A percentile compares a stretch with the other conserved stretches of the same genome.
Evolutionary conservation across 2,888 invertebrate genomes (phyloP).

Genomic region (Beris chalybata): DNA sequence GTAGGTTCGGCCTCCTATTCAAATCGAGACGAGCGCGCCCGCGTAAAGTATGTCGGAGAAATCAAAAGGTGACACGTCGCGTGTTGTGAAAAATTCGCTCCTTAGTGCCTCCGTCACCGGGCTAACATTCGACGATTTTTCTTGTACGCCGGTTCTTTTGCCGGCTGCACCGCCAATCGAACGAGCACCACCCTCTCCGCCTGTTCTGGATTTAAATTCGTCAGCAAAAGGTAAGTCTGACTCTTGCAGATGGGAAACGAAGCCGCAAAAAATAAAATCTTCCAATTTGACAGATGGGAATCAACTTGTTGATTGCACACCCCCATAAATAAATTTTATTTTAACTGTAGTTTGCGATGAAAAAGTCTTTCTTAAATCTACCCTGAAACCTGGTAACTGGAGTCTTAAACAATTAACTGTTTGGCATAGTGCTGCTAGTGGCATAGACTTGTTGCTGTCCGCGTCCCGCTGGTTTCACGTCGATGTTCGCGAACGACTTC

Average conservation of each 20-base stretch:
- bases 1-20: background rate
- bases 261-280: background rate
- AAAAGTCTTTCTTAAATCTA: slow-evolving; percentile 4
- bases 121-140: slow-evolving; percentile 71
- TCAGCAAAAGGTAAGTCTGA: slow-evolving; percentile 30
- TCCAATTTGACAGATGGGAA: slow-evolving; percentile 9
- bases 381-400: slow-evolving; percentile 4
- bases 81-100: slow-evolving; percentile 66
- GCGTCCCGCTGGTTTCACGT: slow-evolving; percentile 38
- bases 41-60: slow-evolving; percentile 50
- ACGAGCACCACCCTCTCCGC: slow-evolving; percentile 31
- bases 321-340: slow-evolving; percentile 12
- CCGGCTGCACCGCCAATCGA: slow-evolving; percentile 62
- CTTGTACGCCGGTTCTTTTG: slow-evolving; percentile 70
- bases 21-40: background rate
- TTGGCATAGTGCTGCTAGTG: background rate
- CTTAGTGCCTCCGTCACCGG: slow-evolving; percentile 74
- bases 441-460: background rate
- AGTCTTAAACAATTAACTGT: slow-evolving; percentile 14
- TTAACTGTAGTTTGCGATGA: background rate
- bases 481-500: slow-evolving; percentile 53
- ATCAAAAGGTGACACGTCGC: slow-evolving; percentile 57
- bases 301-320: slow-evolving; percentile 17
- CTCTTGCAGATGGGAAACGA: background rate
- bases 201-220: slow-evolving; percentile 16